phyloP scores from a whole-genome alignment of 37 sponge, comb jelly and placozoan genomes.

The Geodia barretti region DNA sequence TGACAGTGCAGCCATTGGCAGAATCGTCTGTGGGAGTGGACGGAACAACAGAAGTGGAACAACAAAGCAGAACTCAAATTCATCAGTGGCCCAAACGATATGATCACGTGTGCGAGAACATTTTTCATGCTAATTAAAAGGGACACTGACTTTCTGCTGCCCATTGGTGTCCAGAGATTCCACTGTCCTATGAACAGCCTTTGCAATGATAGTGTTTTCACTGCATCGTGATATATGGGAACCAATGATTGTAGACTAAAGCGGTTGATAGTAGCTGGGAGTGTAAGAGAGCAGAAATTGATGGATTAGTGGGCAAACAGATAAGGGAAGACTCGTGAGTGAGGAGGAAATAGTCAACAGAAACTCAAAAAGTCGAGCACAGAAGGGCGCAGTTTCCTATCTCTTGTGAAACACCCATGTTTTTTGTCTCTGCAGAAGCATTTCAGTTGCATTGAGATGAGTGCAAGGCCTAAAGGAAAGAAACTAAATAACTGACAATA shows the following conservation, averaged over 20 bases:
- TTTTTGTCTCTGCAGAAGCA: not conserved
- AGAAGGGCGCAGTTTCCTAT: not conserved
- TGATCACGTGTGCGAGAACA: not conserved
- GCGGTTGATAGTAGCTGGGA: slow-evolving; percentile 6
- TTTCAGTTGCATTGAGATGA: not conserved
- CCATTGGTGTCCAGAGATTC: not conserved
- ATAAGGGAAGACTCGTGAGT: not conserved
- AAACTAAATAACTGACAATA: slow-evolving; percentile 21
- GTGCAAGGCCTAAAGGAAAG: slow-evolving; percentile 13
- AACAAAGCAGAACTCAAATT: no score
- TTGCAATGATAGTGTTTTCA: not conserved
- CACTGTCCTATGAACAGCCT: not conserved
- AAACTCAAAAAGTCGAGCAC: slow-evolving; percentile 6
- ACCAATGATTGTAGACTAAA: slow-evolving; percentile 25
- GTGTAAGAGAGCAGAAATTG: not conserved
- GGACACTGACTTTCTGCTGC: not conserved
- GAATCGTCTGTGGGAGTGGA: not conserved
- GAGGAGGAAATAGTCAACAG: not conserved
- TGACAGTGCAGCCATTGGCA: not conserved
- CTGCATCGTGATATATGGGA: not conserved
- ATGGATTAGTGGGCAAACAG: not conserved
- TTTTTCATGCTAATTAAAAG: no score
- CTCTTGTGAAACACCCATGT: not conserved
- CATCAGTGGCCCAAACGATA: not conserved
- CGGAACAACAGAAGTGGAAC: not conserved